Evolutionary conservation across 2,888 invertebrate genomes (phyloP).

Genomic region (Eustalomyia histrio): DNA sequence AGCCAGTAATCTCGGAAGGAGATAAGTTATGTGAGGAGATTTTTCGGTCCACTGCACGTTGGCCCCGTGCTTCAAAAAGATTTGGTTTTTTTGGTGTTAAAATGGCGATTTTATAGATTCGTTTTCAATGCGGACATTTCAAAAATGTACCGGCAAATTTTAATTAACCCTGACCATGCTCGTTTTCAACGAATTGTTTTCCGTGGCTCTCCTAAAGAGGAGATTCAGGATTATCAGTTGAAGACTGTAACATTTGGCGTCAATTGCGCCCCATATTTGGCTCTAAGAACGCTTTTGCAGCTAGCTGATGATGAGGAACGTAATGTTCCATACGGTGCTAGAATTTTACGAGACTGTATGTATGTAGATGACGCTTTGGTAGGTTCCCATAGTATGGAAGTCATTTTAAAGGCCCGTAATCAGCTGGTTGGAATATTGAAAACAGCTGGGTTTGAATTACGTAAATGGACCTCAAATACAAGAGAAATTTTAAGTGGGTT

Average conservation of each 20-base stretch:
- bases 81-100: background rate
- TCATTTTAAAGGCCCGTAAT: background rate
- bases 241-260: background rate
- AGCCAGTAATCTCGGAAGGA: conserved; percentile 9
- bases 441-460: conserved; percentile 7
- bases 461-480: too few species aligned
- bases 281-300: background rate
- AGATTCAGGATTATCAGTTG: background rate
- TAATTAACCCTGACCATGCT: background rate
- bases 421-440: background rate
- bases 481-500: conserved; percentile 4
- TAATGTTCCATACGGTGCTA: background rate
- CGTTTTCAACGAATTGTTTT: background rate
- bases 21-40: conserved; percentile 38
- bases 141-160: conserved; percentile 2
- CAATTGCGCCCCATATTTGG: background rate
- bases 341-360: background rate
- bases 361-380: background rate
- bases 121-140: conserved; percentile 15
- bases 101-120: conserved; percentile 5
- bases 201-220: background rate
- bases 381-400: background rate
- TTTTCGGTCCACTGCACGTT: conserved; percentile 7
- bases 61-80: background rate
- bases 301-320: background rate